phyloP scores from a whole-genome alignment of 2,797 vertebrate species.

The Pagetopsis macropterus region DNA sequence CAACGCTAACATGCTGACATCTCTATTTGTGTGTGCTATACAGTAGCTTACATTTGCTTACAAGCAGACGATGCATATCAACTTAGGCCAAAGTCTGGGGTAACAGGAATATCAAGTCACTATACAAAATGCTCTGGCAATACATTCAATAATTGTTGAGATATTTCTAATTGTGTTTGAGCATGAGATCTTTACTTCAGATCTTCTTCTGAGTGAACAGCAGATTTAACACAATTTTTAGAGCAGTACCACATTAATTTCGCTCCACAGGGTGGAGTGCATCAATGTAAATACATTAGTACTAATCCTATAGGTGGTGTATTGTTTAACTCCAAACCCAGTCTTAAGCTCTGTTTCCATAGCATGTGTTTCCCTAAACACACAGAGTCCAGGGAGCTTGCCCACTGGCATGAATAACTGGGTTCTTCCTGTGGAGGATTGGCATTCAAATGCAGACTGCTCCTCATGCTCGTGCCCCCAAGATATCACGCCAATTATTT shows the following conservation, averaged over 20 bases:
- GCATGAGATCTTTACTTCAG: not conserved
- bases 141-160: not conserved
- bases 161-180: not conserved
- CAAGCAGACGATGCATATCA: not conserved
- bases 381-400: constrained; percentile 52
- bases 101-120: not conserved
- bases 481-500: constrained; percentile 85
- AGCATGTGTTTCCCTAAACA: constrained; percentile 46
- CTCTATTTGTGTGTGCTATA: not conserved
- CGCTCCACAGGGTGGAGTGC: not conserved
- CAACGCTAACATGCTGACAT: not conserved
- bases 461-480: constrained; percentile 73
- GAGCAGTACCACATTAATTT: constrained; percentile 9
- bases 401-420: constrained; percentile 68
- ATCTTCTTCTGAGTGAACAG: no score
- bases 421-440: constrained; percentile 74
- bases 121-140: not conserved
- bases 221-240: not conserved
- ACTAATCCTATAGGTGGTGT: not conserved
- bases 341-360: constrained; percentile 21
- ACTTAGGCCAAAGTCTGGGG: not conserved
- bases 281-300: constrained; percentile 1
- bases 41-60: not conserved
- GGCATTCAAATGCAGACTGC: constrained; percentile 73
- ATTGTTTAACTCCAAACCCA: not conserved